Base-by-base conservation (phyloP, 2,113 vertebrate genomes). In the Scalopus aquaticus region DNA sequence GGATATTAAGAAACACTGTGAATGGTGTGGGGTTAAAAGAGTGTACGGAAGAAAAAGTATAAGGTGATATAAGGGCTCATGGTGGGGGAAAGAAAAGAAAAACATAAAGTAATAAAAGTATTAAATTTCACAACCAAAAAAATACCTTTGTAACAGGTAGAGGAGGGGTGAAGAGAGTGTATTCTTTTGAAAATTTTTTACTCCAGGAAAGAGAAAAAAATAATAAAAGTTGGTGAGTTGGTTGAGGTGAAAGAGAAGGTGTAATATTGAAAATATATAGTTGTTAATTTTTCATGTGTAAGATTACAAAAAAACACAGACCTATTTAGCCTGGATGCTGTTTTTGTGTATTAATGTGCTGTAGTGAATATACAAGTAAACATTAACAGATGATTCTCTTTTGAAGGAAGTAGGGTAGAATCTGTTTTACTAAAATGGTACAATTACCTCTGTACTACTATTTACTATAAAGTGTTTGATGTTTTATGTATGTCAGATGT, bases 281-380 rank as follows among this genome's bases (percentile, higher is more conserved):
- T 90, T 77, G 30, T 83, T 84, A 65, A 20, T 67, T 92, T 96
- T 89, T 60, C n/a, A 76, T 58, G 17, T 44, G 10, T 56, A 79
- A 77, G 44, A 28, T 46, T 84, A 49, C 32, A 9, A 69, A 64
- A 73, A 46, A 81, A 67, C 37, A 64, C 10, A 78, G 58, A 69
- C n/a, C 12, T 16, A n/a, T 73, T 73, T 44, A 62, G 37, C n/a
- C 56, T 73, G 28, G 24, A 16, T 77, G 11, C 65, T 94, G 74
- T 26, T 83, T 86, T 86, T 77, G 35, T 74, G 62, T 69, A 79
- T 91, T 30, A 95, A 78, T 32, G 35, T 84, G 42, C 62, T 19
- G 69, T 62, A 30, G 67, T 80, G 62, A 93, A 54, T 54, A 91
- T 56, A 22, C 22, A 88, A 44, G 17, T 92, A 73, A 89, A 81